Conservation (phyloP, 2,113 vertebrate species). For the Choloepus hoffmanni region DNA sequence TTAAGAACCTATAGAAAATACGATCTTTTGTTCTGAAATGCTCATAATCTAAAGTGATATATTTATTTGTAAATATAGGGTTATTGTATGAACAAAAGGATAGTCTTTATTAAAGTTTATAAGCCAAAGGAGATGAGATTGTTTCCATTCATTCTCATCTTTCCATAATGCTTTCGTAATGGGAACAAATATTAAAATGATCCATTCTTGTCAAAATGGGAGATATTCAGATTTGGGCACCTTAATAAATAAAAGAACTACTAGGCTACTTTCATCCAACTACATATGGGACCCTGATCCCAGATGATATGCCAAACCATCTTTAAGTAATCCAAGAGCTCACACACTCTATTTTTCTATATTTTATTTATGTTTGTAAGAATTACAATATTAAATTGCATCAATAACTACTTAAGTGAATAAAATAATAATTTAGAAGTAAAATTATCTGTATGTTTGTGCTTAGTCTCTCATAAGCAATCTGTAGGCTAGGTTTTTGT, state of each 20-base stretch:
- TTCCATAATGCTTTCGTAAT: slow-evolving; percentile 64
- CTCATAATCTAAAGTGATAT: slow-evolving; percentile 58
- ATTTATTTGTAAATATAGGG: slow-evolving; percentile 72
- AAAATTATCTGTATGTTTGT: neutral
- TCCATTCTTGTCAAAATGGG: slow-evolving; percentile 78
- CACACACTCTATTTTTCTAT: neutral
- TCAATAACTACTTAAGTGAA: slow-evolving; percentile 35
- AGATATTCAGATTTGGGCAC: slow-evolving; percentile 62
- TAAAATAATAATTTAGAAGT: slow-evolving; percentile 54
- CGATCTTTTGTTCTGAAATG: slow-evolving; percentile 39
- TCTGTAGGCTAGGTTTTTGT: slow-evolving; percentile 15
- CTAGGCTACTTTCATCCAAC: neutral
- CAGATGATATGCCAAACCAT: neutral
- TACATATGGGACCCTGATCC: neutral
- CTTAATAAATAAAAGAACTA: slow-evolving; percentile 61
- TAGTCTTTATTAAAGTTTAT: slow-evolving; percentile 79
- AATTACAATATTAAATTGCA: slow-evolving; percentile 47
- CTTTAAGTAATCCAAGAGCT: slow-evolving; percentile 9
- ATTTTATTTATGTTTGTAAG: neutral
- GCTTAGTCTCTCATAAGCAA: slow-evolving; percentile 4
- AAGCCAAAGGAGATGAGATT: slow-evolving; percentile 76
- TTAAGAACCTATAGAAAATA: slow-evolving; percentile 47
- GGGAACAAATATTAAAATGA: slow-evolving; percentile 78
- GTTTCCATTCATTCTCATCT: slow-evolving; percentile 65
- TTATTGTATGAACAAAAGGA: slow-evolving; percentile 78